These are phyloP conservation scores for Hydrochoerus hydrochaeris DNA, from an alignment of 2,113 vertebrate genomes.

Conservation along the genomic window DNA sequence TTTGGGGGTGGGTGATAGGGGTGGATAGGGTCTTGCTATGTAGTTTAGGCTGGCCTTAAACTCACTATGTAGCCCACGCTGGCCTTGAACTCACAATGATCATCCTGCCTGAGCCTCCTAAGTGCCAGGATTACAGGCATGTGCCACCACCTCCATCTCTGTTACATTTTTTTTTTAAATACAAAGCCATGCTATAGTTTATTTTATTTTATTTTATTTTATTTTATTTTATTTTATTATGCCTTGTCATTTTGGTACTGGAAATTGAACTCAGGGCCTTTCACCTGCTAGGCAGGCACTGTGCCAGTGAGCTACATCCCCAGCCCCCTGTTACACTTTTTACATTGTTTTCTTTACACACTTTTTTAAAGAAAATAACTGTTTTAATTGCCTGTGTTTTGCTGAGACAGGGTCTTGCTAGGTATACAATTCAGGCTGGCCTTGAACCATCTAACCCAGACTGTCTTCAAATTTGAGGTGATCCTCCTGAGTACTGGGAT, in stretches of 20 bases:
- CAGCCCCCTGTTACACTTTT: neutral
- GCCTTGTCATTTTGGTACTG: no score
- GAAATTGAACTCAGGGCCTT: no score
- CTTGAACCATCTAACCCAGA: neutral
- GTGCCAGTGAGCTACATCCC: no score
- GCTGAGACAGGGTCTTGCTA: neutral
- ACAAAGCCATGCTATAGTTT: no score
- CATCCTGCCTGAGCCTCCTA: neutral
- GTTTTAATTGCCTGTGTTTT: neutral
- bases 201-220: no score
- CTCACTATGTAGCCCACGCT: neutral
- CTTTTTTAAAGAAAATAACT: slow-evolving; percentile 25
- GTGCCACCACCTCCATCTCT: neutral
- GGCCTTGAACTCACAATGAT: neutral
- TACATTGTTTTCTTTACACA: neutral
- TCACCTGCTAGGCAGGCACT: no score
- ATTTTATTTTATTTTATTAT: no score
- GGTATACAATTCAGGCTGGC: neutral
- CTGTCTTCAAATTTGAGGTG: neutral
- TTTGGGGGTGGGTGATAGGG: neutral
- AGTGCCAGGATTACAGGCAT: neutral
- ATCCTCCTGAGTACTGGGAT: neutral
- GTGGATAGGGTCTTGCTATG: neutral
- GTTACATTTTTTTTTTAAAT: no score
- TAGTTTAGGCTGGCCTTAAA: neutral